Evolutionary conservation across 2,888 invertebrate species (phyloP).

Genomic region (Taphrorychus bicolor): DNA sequence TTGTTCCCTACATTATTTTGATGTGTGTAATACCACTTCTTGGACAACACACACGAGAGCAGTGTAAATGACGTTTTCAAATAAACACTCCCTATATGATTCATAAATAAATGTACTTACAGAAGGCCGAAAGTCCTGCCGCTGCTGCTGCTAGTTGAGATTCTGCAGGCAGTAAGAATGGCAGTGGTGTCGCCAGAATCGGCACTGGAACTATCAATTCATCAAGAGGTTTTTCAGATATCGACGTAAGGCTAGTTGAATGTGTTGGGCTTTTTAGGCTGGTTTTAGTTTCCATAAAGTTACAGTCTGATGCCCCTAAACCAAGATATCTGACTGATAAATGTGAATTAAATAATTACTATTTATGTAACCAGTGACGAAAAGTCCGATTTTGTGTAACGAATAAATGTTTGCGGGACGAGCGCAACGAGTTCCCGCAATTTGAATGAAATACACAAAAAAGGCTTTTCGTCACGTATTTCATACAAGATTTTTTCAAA

Average conservation of each 20-base stretch:
- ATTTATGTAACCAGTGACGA: too few species aligned
- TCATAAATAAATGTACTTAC: constrained; percentile 57
- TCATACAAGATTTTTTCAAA: too few species aligned
- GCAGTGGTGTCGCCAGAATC: constrained; percentile 54
- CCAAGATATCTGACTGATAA: not conserved
- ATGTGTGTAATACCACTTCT: too few species aligned
- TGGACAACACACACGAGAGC: too few species aligned
- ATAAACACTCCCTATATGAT: too few species aligned
- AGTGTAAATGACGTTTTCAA: too few species aligned
- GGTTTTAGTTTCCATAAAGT: not conserved
- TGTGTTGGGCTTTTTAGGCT: not conserved
- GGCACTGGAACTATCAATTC: constrained; percentile 55
- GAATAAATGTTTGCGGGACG: too few species aligned
- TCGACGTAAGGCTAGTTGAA: not conserved
- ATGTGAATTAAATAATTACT: not conserved
- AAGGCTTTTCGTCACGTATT: too few species aligned
- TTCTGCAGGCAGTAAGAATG: constrained; percentile 53
- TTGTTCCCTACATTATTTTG: too few species aligned
- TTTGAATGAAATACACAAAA: too few species aligned
- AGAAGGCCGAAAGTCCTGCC: constrained; percentile 62
- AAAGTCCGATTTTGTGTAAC: too few species aligned
- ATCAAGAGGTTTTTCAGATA: constrained; percentile 6
- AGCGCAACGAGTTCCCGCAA: too few species aligned
- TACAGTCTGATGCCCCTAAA: not conserved
- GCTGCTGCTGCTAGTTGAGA: constrained; percentile 64